Percentiles rank a stretch among this genome's conserved stretches.
Evolutionary conservation across 2,888 invertebrate genomes (phyloP).

Genomic region (Drosophila lutescens): DNA sequence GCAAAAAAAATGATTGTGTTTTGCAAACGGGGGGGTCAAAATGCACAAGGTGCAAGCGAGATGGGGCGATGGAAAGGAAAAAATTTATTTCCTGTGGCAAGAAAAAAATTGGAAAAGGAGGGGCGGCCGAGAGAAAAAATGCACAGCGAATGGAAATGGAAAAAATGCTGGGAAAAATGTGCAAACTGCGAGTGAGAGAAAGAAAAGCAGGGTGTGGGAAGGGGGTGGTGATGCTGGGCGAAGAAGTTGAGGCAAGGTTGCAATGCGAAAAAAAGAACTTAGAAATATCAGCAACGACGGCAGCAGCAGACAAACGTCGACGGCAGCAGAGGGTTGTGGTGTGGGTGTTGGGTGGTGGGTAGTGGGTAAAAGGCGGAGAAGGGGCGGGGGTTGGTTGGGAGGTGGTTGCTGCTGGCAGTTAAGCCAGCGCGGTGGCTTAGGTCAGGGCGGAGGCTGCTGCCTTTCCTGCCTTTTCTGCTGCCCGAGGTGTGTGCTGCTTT

Average conservation of each 20-base stretch:
- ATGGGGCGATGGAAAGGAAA: slow-evolving; percentile 59
- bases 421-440: slow-evolving; percentile 76
- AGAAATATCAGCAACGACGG: slow-evolving; percentile 61
- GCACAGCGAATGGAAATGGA: slow-evolving; percentile 74
- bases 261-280: slow-evolving; percentile 71
- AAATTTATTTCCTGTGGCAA: slow-evolving; percentile 77
- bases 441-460: slow-evolving; percentile 66
- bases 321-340: slow-evolving; percentile 52
- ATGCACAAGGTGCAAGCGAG: slow-evolving; percentile 58
- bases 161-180: slow-evolving; percentile 62
- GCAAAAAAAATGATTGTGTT: slow-evolving; percentile 61
- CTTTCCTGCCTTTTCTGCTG: slow-evolving; percentile 29
- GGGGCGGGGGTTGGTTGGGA: slow-evolving; percentile 1
- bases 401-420: slow-evolving; percentile 66
- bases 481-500: slow-evolving; percentile 65
- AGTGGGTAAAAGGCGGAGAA: background rate
- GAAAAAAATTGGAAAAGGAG: slow-evolving; percentile 62
- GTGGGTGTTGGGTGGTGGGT: background rate
- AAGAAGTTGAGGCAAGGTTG: slow-evolving; percentile 74
- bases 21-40: slow-evolving; percentile 69
- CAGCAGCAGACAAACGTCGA: slow-evolving; percentile 50
- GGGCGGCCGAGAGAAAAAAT: slow-evolving; percentile 77
- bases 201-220: slow-evolving; percentile 4
- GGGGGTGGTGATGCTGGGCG: slow-evolving; percentile 7
- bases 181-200: slow-evolving; percentile 37